A percentile compares a stretch with the other conserved stretches of the same genome.
Evolutionary conservation across 2,113 vertebrate genomes (phyloP).

Genomic region (Zeus faber): DNA sequence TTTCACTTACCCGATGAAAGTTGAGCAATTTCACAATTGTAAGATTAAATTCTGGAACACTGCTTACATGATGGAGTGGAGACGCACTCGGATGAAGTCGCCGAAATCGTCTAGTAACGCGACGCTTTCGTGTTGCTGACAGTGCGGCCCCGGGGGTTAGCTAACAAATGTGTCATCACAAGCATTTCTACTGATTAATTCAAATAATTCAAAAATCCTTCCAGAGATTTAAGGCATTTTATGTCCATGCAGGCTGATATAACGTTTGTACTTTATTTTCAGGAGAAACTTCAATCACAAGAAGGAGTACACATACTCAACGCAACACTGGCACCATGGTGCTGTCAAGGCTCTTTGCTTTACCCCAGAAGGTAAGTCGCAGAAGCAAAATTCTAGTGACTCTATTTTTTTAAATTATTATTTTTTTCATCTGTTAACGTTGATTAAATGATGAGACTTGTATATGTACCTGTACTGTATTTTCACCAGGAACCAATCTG

Average conservation of each 20-base stretch:
- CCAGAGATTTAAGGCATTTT: background rate
- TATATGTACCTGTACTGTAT: background rate
- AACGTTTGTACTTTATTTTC: background rate
- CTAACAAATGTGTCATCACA: too few relatives aligned
- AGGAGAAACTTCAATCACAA: slow-evolving; percentile 91
- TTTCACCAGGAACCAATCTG: slow-evolving; percentile 80
- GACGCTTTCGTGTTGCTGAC: too few relatives aligned
- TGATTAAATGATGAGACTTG: background rate
- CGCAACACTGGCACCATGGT: slow-evolving; percentile 89
- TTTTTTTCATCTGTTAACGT: background rate
- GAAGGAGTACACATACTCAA: slow-evolving; percentile 86
- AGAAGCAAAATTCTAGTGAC: background rate
- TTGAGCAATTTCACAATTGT: too few relatives aligned
- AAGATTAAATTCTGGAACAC: too few relatives aligned
- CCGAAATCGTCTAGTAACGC: too few relatives aligned
- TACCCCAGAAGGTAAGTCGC: slow-evolving; percentile 88
- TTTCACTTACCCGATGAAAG: too few relatives aligned
- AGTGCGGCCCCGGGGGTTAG: too few relatives aligned
- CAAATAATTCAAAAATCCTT: too few relatives aligned
- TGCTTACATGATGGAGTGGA: too few relatives aligned
- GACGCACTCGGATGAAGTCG: too few relatives aligned
- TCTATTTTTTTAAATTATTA: too few relatives aligned
- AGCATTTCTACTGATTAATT: too few relatives aligned
- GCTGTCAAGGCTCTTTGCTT: slow-evolving; percentile 84
- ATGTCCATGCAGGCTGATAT: background rate